phyloP scores from a whole-genome alignment of 2,113 vertebrate genomes.

The Chloropsis cyanopogon region DNA sequence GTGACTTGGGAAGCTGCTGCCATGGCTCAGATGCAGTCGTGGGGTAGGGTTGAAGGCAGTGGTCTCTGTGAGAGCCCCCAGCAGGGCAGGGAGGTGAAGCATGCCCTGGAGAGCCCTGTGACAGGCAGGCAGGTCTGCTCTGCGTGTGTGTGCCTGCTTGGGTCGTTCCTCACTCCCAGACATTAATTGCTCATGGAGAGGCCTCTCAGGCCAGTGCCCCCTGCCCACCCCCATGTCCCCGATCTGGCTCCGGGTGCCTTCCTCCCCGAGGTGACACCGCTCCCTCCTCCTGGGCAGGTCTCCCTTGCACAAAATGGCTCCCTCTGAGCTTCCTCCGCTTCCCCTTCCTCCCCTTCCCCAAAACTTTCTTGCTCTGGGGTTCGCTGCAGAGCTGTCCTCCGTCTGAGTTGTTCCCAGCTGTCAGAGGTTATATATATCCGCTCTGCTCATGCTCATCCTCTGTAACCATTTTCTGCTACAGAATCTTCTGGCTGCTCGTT shows the following conservation, averaged over 20 bases:
- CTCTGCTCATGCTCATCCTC: constrained; percentile 55
- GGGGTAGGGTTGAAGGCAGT: neutral
- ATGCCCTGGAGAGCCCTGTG: neutral
- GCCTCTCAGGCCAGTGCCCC: neutral
- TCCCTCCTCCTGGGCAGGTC: neutral
- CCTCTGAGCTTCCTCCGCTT: rapidly evolving
- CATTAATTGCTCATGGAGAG: neutral
- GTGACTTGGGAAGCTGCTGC: neutral
- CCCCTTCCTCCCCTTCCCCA: neutral
- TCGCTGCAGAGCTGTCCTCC: constrained; percentile 35
- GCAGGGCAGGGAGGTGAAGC: neutral
- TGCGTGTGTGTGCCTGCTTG: rapidly evolving
- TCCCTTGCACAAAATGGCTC: constrained; percentile 24
- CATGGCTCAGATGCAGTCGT: rapidly evolving
- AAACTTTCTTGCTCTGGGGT: constrained; percentile 33
- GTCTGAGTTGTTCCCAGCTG: constrained; percentile 52
- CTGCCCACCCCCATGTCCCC: rapidly evolving
- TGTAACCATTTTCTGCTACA: constrained; percentile 68
- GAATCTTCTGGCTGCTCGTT: constrained; percentile 67
- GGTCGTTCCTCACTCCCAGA: neutral
- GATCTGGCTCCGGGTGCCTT: neutral
- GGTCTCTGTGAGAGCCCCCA: rapidly evolving
- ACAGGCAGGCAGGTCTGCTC: neutral
- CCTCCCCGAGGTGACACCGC: rapidly evolving
- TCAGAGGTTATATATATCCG: constrained; percentile 62